Base-by-base conservation (phyloP, 2,888 invertebrate genomes). In the Ephialtes manifestator region DNA sequence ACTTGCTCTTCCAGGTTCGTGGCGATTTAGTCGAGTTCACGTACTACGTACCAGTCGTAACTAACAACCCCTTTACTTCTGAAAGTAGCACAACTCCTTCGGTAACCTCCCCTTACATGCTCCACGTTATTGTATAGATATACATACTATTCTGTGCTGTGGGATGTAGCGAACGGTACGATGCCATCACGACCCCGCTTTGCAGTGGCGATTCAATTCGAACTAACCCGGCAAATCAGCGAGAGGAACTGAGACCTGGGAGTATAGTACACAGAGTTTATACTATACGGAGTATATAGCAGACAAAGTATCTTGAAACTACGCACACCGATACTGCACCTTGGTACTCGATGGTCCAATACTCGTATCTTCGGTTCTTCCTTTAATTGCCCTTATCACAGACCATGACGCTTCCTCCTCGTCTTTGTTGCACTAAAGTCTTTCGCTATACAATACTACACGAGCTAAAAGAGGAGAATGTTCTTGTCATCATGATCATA, bases 301-400 rank as follows among this genome's bases (percentile, higher is more conserved):
- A 2, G 15, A 15, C 46, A 11, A 39, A 67, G 65, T 67, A 46
- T 67, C 31, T 13, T 67, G 1, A 20, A 48, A 68, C 68, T 20
- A 28, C 39, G 7, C 28, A 20, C 20, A 24, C 68, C 48, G 7
- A 28, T 48, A 11, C 20, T 24, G 4, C 39, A 8, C 35, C 1
- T 8, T 28, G 28, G 5, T 46, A 10, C 13, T n/a, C 18, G 8
- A 24, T 48, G 68, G 15, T 4, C 28, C 48, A 39, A 20, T 39
- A 63, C 63, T 43, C 67, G 43, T 67, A 67, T 46, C 67, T 67
- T 67, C 4, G 68, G 46, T 68, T 48, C 46, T 15, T 67, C 39
- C 46, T 77, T 77, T 58, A 67, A 77, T 68, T 77, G 55, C 68
- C 58, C 68, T 58, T 55, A 39, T 76, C 76, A 13, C 39, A 53